Base-by-base conservation (phyloP, 2,888 invertebrate genomes). In the Drosophila conformis region DNA sequence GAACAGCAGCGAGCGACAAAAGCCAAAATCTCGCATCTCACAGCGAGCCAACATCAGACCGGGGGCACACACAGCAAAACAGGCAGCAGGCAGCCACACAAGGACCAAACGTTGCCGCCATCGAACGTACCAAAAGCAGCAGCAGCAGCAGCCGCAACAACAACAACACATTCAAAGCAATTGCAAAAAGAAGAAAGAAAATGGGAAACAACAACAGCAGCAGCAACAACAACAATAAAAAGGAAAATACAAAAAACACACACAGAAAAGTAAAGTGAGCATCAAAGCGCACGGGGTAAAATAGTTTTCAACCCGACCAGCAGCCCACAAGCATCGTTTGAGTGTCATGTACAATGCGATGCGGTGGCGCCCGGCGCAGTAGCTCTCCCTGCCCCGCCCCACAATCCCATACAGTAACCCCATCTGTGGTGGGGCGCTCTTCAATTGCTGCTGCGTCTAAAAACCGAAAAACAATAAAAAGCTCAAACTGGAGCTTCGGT, bases 21-120 rank as follows among this genome's bases (percentile, higher is more conserved):
- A 89, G 88, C 87, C 91, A 91, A 91, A 90, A 90, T 90, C 83
- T 87, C 89, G 80, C 89, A 85, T 60, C 61, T 79, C 87, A 77
- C 88, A 80, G 82, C 75, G 81, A 71, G 18, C 60, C 76, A 76
- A 83, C 68, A 80, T 68, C 82, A 80, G 69, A 75, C 78, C 74
- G 74, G 77, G 77, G 69, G 60, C 64, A 78, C 57, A 75, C 66
- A 78, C 68, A 78, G 76, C 70, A 58, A 66, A 68, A 57, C 64
- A 78, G 81, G 71, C 78, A 79, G 72, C 40, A 29, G 49, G 27
- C 48, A 27, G 49, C 61, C 79, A 78, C 82, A 85, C 85, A 84
- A 80, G 80, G 78, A 87, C 88, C 88, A 81, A 82, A 80, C 84
- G 84, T 82, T 89, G 82, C 89, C 87, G 87, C 84, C 80, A 89